Conservation (phyloP, 2,888 invertebrate genomes). For the Phymatocera aterrima region DNA sequence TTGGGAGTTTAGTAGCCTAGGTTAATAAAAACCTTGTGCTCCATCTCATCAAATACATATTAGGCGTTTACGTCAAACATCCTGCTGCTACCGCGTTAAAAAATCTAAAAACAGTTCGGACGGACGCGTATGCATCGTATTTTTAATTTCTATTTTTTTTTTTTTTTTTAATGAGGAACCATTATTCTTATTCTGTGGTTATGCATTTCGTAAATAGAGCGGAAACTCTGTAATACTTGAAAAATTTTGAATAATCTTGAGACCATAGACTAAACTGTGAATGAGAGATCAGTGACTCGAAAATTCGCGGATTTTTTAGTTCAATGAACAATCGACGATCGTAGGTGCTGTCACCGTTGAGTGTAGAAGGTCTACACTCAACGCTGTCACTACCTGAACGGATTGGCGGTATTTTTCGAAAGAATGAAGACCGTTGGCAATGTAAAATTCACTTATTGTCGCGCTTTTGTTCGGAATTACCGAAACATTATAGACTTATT, state of each 20-base stretch:
- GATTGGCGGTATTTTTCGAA: too few relatives aligned
- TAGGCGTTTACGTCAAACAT: neutral
- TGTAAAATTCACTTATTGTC: too few relatives aligned
- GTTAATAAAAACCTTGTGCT: neutral
- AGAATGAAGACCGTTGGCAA: too few relatives aligned
- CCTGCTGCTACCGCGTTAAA: neutral
- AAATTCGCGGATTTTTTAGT: too few relatives aligned
- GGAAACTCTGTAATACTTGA: neutral
- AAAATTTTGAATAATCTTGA: too few relatives aligned
- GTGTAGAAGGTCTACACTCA: too few relatives aligned
- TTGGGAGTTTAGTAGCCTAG: neutral
- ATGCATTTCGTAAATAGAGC: neutral
- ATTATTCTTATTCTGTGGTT: neutral
- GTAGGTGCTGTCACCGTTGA: too few relatives aligned
- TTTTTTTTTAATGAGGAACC: neutral
- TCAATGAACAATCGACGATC: too few relatives aligned
- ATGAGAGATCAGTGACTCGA: neutral
- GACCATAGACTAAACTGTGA: too few relatives aligned
- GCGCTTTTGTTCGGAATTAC: too few relatives aligned
- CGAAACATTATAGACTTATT: too few relatives aligned
- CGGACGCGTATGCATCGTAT: conserved; percentile 5
- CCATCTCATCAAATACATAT: neutral
- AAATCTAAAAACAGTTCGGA: conserved; percentile 33
- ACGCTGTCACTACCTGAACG: too few relatives aligned
- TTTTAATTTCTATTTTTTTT: conserved; percentile 11